phyloP scores from a whole-genome alignment of 2,888 invertebrate species.

The Drosophila villosipedis region DNA sequence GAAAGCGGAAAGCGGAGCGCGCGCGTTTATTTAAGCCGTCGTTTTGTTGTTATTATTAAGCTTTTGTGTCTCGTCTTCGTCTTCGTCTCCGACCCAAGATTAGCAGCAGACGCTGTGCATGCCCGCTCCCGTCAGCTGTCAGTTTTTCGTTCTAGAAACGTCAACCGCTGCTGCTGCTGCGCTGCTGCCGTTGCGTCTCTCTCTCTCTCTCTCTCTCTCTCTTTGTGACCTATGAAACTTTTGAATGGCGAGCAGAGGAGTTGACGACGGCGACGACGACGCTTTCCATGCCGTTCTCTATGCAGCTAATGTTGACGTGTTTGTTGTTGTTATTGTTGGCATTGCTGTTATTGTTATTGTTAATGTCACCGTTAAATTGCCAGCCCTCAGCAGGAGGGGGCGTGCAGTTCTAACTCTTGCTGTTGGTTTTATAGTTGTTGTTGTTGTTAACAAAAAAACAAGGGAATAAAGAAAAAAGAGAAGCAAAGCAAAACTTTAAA shows the following conservation, averaged over 20 bases:
- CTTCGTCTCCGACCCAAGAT: conserved; percentile 25
- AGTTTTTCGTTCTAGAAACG: conserved; percentile 66
- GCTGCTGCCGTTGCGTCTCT: conserved; percentile 15
- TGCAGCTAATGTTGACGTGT: conserved; percentile 30
- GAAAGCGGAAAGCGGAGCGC: conserved; percentile 3
- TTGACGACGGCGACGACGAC: conserved; percentile 3
- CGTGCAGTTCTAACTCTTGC: conserved; percentile 5
- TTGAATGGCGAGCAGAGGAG: conserved; percentile 28
- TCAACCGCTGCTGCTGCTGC: conserved; percentile 33
- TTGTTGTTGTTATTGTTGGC: conserved; percentile 7
- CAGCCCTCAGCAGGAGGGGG: not conserved
- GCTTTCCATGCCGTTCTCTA: conserved; percentile 31
- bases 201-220: conserved; percentile 18
- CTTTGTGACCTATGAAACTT: conserved; percentile 74
- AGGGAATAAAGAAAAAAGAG: conserved; percentile 1
- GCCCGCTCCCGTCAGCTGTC: conserved; percentile 46
- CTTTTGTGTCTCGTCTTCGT: conserved; percentile 22
- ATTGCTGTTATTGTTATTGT: conserved; percentile 15
- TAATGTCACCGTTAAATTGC: conserved; percentile 19
- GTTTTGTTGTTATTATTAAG: conserved; percentile 32
- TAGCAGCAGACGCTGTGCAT: conserved; percentile 21
- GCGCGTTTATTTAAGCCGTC: conserved; percentile 25
- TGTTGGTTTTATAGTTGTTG: conserved; percentile 1
- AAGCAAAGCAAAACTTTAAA: conserved; percentile 17
- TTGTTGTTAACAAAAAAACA: conserved; percentile 7